Percentiles rank a stretch among this genome's conserved stretches.
phyloP scores from a whole-genome alignment of 2,888 invertebrate species.

The Chromoteleia sp. region DNA sequence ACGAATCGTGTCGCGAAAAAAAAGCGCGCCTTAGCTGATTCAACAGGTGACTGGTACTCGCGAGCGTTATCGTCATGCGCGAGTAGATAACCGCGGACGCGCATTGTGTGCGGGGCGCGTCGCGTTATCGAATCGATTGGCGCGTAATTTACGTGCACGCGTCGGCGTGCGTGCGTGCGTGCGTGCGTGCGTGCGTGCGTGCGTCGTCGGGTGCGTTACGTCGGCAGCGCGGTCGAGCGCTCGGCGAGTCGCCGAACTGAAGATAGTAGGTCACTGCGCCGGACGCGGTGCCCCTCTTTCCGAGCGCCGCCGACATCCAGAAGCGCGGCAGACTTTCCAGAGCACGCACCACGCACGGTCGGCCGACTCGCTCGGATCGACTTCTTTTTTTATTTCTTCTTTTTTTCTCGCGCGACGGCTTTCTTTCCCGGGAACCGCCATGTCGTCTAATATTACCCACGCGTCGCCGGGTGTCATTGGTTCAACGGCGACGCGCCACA shows the following conservation, averaged over 20 bases:
- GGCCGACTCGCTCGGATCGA: constrained; percentile 75
- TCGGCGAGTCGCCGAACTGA: constrained; percentile 80
- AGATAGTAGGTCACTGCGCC: constrained; percentile 84
- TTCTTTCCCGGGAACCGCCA: constrained; percentile 81
- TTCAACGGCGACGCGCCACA: constrained; percentile 53
- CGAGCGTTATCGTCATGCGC: constrained; percentile 21
- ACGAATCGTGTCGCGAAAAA: constrained; percentile 14
- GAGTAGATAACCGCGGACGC: constrained; percentile 29
- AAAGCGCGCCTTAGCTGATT: constrained; percentile 22
- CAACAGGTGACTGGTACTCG: constrained; percentile 55
- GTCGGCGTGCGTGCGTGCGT: constrained; percentile 40
- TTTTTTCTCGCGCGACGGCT: constrained; percentile 78
- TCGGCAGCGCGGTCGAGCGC: constrained; percentile 41
- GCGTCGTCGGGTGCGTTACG: constrained; percentile 39
- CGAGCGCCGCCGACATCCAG: constrained; percentile 72
- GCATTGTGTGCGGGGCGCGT: constrained; percentile 12
- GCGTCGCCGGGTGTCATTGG: constrained; percentile 66
- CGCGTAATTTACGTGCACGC: constrained; percentile 55
- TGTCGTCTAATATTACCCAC: constrained; percentile 67
- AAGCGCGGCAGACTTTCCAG: constrained; percentile 71
- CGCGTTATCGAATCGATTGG: constrained; percentile 44
- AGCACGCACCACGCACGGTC: constrained; percentile 69
- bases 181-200: constrained; percentile 43
- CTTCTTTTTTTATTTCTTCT: constrained; percentile 80
- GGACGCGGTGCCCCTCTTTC: constrained; percentile 83